Evolutionary conservation across 2,113 vertebrate species (phyloP), one percentile per base, ranked within the genome.

Genomic region (Antigone vipio): DNA sequence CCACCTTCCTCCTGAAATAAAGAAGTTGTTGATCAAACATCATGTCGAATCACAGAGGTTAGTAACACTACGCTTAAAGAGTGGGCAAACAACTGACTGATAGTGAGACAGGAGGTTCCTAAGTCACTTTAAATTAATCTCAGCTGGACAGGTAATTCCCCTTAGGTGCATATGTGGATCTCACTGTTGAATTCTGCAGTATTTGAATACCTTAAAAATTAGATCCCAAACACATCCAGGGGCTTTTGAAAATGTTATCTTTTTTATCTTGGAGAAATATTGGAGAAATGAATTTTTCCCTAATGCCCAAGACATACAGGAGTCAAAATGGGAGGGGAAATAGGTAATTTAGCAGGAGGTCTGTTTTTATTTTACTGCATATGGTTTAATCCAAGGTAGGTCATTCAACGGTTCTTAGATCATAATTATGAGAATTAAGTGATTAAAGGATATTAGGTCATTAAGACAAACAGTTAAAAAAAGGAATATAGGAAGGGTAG

Each of bases 361-460:
- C 84, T 87, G 50, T 9, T 85, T 67, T 62, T 79, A 45, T 88
- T 93, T 94, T 69, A 62, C 19, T 95, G 44, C 23, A 53, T 8
- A 11, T 45, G 9, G 35, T 75, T 88, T 81, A 89, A 67, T 71
- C 34, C 45, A 71, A n/a, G 38, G 3, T 62, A 87, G 73, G 45
- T 88, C 60, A 64, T 75, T 92, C 30, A 83, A 35, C 38, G 69
- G 19, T 50, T 45, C 76, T 91, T 82, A 64, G 62, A 42, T 93
- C 60, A 69, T 84, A 84, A 91, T 85, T 71, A 66, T 23, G 44
- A 93, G 73, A 89, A 68, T 56, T 59, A 93, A 81, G 40, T 50
- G 76, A 81, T 86, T 92, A 93, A 93, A 92, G 64, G 80, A 55
- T 83, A 85, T 97, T 93, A 93, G 63, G 73, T 96, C 91, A 85